Base-by-base conservation (phyloP, 1,140 invertebrate genomes). In the Zaprionus camerounensis region DNA sequence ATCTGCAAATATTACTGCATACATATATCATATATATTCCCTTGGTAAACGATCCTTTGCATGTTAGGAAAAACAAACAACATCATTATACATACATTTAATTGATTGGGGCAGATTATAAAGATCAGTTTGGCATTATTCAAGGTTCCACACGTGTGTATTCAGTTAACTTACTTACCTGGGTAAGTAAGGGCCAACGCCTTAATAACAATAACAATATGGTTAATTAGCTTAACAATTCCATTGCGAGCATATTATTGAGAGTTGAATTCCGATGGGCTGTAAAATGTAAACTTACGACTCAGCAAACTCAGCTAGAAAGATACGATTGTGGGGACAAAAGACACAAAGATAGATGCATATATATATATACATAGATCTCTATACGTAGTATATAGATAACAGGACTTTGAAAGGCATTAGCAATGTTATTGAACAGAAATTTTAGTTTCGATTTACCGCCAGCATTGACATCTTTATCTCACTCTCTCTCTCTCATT, bases 281-380 rank as follows among this genome's bases (percentile, higher is more conserved):
- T 73, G 70, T 77, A 77, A 77, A 77, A 77, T 77, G 75, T 77
- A 77, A 77, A 74, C 75, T 77, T 68, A 77, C 75, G 75, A 77
- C 75, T 77, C 24, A 26, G 75, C 75, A 77, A 73, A 66, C 13
- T 74, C 71, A 68, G 73, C 73, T 76, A 59, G 46, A 76, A 74
- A 67, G 49, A 77, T 51, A 66, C 20, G 62, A 41, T 69, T 44
- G n/a, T 72, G 71, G 71, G 70, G 70, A 77, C 71, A 68, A 74
- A 73, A 76, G 70, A 77, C 58, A 71, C 61, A 77, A 67, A 68
- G 44, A 72, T 53, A 46, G 34, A 63, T 56, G 22, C 56, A 34
- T 69, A 59, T 61, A 34, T 69, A 34, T 69, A 59, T 61, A 55
- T 41, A 63, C 46, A 71, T 57, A 62, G 63, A 36, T 59, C 61